These are phyloP conservation scores for Gephyroberyx darwinii DNA, from an alignment of 2,797 vertebrate genomes.

Conservation along the genomic window DNA sequence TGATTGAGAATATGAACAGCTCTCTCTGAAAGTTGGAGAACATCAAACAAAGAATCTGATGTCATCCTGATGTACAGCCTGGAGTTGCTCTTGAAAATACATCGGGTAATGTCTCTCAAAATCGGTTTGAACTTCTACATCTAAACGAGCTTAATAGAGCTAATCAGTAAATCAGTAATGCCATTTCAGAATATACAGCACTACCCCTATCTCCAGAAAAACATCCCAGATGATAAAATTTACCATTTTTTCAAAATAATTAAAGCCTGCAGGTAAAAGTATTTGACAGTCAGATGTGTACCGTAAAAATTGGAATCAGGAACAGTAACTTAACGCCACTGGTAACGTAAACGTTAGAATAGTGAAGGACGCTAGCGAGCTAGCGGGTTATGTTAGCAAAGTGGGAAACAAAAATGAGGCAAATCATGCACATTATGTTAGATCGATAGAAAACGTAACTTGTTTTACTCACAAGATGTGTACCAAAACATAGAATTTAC, in stretches of 20 bases:
- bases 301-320: no score
- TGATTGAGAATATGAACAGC: no score
- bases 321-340: background rate
- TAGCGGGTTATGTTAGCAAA: background rate
- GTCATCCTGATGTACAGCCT: no score
- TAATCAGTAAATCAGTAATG: background rate
- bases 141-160: no score
- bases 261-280: no score
- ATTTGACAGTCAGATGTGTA: background rate
- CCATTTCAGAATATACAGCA: background rate
- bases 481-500: background rate
- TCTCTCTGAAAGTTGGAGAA: no score
- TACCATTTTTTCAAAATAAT: background rate
- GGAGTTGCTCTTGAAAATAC: no score
- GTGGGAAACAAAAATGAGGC: no score
- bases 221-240: background rate
- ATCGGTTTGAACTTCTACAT: no score
- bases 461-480: slow-evolving; percentile 36
- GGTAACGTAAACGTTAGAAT: background rate
- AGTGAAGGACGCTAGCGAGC: slow-evolving; percentile 6
- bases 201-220: background rate
- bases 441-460: background rate
- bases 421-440: background rate
- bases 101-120: background rate
- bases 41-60: no score